Evolutionary conservation across 1,140 invertebrate genomes (phyloP), one percentile per base, ranked within the genome.

Genomic region (Halyomorpha halys): DNA sequence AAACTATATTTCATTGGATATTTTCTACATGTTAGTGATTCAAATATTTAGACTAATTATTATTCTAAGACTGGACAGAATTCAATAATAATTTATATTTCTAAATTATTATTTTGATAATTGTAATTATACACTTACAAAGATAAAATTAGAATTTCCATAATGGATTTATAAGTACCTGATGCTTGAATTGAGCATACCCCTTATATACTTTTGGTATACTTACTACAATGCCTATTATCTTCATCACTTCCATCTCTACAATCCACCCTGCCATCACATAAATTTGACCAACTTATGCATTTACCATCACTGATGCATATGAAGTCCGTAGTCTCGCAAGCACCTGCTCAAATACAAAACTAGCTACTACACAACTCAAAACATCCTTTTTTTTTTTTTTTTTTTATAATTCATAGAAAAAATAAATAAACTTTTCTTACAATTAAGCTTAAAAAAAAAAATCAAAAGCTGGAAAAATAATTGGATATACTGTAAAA

Each of bases 201-300:
- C 5, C 45, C n/a, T 53, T 25, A 25, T 3, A 39, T 39, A 39
- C 25, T 18, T 16, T 13, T 1, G 39, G 25, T 23, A 53, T 47
- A 64, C 65, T 66, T 64, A 65, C 54, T 61, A 63, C 86, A 89
- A 76, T 83, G 80, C 65, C 78, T 75, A 19, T 5, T 1, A 49
- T 19, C 18, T 71, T 89, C 86, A 73, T 89, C 87, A 16, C 85
- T 85, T 68, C 80, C 77, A 71, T 88, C 85, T 70, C 72, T 77
- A 67, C 83, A 85, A 23, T 89, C 83, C 47, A 65, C 63, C 0
- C 74, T 69, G 44, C 79, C 77, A 73, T 90, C 78, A 76, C 87
- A 90, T 54, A 78, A 78, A 66, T 76, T 74, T 59, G 71, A 75
- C 16, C 71, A 69, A 53, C 74, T 80, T 66, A 92, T 81, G 73